Base-by-base conservation (phyloP, 2,113 vertebrate species). In the Octodon degus region DNA sequence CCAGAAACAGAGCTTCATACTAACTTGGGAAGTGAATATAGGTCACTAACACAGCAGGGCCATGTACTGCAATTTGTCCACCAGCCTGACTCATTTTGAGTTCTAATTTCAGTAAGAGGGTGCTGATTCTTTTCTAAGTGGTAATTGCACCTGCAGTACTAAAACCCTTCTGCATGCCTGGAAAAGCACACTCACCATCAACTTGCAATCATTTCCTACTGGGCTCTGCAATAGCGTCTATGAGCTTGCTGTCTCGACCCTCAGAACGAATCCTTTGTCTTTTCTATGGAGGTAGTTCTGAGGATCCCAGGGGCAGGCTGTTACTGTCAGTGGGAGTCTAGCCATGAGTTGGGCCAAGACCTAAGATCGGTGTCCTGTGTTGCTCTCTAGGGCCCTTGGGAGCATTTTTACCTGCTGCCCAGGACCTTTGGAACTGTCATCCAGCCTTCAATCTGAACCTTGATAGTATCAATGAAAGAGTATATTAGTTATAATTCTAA, bases 41-140 rank as follows among this genome's bases (percentile, higher is more conserved):
- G 96, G 97, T 96, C 97, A 97, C 81, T 83, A 79, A 88, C 94
- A 95, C 93, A 96, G 97, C 86, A 9, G 94, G 96, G 82, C 87
- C 84, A 19, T 16, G 34, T 8, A 70, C 81, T 0, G 25, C 90
- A 96, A 97, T 97, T 98, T 97, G 93, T 96, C 94, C 90, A 94
- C 81, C 76, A 95, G 90, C 47, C 92, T 93, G 90, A 83, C 55
- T 98, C 94, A 94, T 96, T 97, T 87, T 65, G 67, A 95, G 92
- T 58, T 96, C 95, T 97, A 92, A 97, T 97, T 97, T 97, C 94
- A 81, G 96, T 91, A 82, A 92, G 95, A 98, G 84, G 93, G 93
- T 68, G 84, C 94, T 76, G 93, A 94, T 94, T 97, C 95, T 95
- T 86, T 90, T 85, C 96, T 96, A 92, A 96, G 97, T 95, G 97